Conservation (phyloP, 1,140 invertebrate genomes). For the Neodiprion fabricii region DNA sequence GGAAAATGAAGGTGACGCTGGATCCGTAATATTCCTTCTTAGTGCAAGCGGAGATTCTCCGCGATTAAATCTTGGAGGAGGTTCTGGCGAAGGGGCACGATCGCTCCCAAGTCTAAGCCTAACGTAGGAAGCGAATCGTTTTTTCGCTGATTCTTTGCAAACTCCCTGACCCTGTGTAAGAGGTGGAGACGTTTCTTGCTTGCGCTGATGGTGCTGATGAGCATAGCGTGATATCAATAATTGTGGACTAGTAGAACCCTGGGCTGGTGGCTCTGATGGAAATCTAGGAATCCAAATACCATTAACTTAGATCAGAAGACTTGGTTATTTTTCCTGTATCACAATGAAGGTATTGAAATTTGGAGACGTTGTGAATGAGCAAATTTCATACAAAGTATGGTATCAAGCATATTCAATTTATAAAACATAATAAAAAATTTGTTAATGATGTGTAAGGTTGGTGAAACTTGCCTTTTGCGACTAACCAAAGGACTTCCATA, state of each 20-base stretch:
- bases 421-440: not conserved
- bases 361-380: not conserved
- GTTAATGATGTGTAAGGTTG: not conserved
- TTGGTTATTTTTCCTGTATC: not conserved
- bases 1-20: slow-evolving; percentile 62
- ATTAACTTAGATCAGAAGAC: not conserved
- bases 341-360: not conserved
- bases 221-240: slow-evolving; percentile 55
- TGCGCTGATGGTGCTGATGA: slow-evolving; percentile 51
- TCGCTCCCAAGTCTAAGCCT: slow-evolving; percentile 64
- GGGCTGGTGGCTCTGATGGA: slow-evolving; percentile 55
- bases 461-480: slow-evolving; percentile 52
- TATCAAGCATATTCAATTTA: slow-evolving; percentile 13
- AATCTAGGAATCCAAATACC: slow-evolving; percentile 38
- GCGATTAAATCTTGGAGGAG: slow-evolving; percentile 70
- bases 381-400: not conserved
- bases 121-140: slow-evolving; percentile 79
- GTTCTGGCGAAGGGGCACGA: slow-evolving; percentile 68
- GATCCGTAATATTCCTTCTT: slow-evolving; percentile 67
- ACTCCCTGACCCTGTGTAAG: slow-evolving; percentile 37
- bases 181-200: slow-evolving; percentile 46
- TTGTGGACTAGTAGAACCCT: slow-evolving; percentile 53
- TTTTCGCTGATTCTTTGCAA: slow-evolving; percentile 59
- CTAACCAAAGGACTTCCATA: slow-evolving; percentile 59
- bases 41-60: slow-evolving; percentile 68